Evolutionary conservation across 1,140 invertebrate genomes (phyloP).

Genomic region (Belonocnema kinseyi): DNA sequence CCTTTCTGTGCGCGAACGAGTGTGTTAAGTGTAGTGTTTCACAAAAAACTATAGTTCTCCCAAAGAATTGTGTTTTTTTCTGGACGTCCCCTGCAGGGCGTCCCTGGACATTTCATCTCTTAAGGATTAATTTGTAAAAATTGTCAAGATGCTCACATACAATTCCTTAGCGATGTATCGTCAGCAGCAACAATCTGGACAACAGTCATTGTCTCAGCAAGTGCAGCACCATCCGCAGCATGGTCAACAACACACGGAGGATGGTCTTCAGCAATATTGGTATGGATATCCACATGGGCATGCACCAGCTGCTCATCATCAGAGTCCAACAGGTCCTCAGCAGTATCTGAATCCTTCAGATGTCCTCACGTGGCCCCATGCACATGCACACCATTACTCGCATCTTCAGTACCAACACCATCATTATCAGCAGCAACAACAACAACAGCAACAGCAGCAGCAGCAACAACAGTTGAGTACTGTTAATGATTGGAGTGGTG

Average conservation of each 20-base stretch:
- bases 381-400: constrained; percentile 64
- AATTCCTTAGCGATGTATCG: constrained; percentile 9
- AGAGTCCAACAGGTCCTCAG: constrained; percentile 11
- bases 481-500: constrained; percentile 61
- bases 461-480: constrained; percentile 42
- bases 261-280: constrained; percentile 11
- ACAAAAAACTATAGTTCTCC: not conserved
- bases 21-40: too few relatives aligned
- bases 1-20: too few relatives aligned
- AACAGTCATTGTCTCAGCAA: not conserved
- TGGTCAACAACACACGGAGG: constrained; percentile 10
- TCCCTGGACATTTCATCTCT: not conserved
- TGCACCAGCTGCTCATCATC: constrained; percentile 8
- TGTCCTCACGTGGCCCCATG: constrained; percentile 45
- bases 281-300: constrained; percentile 19
- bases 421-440: constrained; percentile 45
- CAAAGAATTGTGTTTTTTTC: not conserved
- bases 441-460: constrained; percentile 48
- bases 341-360: constrained; percentile 28
- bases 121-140: not conserved
- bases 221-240: not conserved
- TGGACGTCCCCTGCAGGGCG: constrained; percentile 1
- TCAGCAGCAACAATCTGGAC: not conserved
- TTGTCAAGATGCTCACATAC: not conserved
- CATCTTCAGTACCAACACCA: constrained; percentile 62